Percentiles rank a stretch among this genome's conserved stretches.
Conservation (phyloP, 1,140 invertebrate genomes). For the Rhysida immarginata region DNA sequence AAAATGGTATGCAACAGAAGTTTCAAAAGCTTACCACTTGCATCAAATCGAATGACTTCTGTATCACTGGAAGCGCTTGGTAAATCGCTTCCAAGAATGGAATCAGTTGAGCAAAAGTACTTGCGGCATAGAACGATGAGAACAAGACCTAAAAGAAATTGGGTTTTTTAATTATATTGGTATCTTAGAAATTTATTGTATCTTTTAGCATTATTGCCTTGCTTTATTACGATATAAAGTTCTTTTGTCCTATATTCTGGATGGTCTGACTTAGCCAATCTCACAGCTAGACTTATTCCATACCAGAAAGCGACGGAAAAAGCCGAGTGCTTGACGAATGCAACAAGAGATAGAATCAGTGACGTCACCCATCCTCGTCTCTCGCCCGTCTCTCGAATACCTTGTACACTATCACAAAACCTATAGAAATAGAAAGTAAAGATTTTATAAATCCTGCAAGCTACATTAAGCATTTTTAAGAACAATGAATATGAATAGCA, state of each 20-base stretch:
- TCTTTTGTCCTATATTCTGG: not conserved
- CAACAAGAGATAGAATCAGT: not conserved
- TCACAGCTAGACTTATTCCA: not conserved
- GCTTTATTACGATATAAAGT: slow-evolving; percentile 2
- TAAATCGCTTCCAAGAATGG: not conserved
- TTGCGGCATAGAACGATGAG: not conserved
- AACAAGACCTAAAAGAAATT: slow-evolving; percentile 1
- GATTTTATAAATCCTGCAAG: no score
- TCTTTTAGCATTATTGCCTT: no score
- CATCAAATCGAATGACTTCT: no score
- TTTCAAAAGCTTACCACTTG: no score
- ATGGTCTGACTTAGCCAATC: not conserved
- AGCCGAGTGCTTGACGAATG: not conserved
- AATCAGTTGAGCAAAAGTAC: not conserved
- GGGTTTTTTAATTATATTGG: no score
- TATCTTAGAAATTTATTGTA: no score
- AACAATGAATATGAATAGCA: no score
- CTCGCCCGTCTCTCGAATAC: not conserved
- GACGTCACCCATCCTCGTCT: not conserved
- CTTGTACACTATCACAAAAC: not conserved
- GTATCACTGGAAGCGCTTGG: not conserved
- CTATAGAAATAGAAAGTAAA: not conserved
- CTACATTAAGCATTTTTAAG: no score
- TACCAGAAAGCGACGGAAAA: slow-evolving; percentile 1
- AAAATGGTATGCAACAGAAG: no score